Evolutionary conservation across 2,888 invertebrate genomes (phyloP), one percentile per base, ranked within the genome.

Genomic region (Sphaeridia pumilis): DNA sequence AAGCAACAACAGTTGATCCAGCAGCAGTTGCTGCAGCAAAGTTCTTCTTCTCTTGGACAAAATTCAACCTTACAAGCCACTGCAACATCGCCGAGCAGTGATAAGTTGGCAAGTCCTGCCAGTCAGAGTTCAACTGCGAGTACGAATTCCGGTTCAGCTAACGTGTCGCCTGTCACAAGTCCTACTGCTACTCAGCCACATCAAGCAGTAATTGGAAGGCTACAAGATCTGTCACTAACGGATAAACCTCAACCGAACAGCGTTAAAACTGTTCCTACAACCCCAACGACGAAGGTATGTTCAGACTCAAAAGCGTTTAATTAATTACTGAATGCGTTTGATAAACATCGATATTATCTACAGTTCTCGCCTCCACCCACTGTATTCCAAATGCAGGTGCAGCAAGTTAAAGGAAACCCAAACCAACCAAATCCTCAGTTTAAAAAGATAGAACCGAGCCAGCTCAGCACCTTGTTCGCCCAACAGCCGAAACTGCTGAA

Each of bases 1-100:
- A 61, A 65, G 49, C 68, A 68, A 52, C 56, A 66, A 52, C 73
- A 74, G 62, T 70, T 70, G 52, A 72, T 71, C 57, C 69, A 68
- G 58, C 68, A 68, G 70, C 73, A 75, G 55, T 66, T 65, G 65
- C 69, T 69, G 38, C 67, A 67, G 54, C 68, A 67, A n/a, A n/a
- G n/a, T n/a, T n/a, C n/a, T n/a, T n/a, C n/a, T n/a, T n/a, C n/a
- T n/a, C n/a, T n/a, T n/a, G n/a, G n/a, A n/a, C n/a, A n/a, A n/a
- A n/a, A n/a, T n/a, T n/a, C n/a, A n/a, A n/a, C n/a, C n/a, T n/a
- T n/a, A n/a, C n/a, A n/a, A n/a, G n/a, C 20, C 34, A 12, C 51
- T 36, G 20, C 44, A 24, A 24, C 27, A n/a, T 55, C 47, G 21
- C 51, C 47, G 21, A 47, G 52, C 27, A 49, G 44, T 36, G 47